These are phyloP conservation scores for Luffia ferchaultella DNA, from an alignment of 2,888 invertebrate genomes.

Conservation along the genomic window DNA sequence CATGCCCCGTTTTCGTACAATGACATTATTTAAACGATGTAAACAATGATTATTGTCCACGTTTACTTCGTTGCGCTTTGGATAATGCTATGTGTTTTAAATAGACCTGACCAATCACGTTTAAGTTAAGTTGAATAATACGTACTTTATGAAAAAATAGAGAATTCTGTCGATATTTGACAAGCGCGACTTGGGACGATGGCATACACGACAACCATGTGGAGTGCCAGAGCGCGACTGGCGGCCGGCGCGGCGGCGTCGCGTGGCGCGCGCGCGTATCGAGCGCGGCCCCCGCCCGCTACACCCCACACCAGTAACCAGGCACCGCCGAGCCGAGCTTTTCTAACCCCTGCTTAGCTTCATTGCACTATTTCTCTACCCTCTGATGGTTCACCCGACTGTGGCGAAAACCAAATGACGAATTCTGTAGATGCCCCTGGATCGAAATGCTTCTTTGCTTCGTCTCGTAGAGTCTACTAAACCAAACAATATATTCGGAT, in stretches of 20 bases:
- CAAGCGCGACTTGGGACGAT: slow-evolving; percentile 29
- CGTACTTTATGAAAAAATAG: slow-evolving; percentile 40
- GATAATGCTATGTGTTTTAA: too few species aligned
- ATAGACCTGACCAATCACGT: too few species aligned
- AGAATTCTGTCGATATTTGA: slow-evolving; percentile 46
- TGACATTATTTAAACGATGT: not conserved
- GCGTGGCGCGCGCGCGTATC: slow-evolving; percentile 59
- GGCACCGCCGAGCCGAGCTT: not conserved
- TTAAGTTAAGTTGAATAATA: slow-evolving; percentile 26
- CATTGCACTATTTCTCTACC: not conserved
- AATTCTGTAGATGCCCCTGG: too few species aligned
- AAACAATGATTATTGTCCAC: not conserved
- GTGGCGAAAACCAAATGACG: too few species aligned
- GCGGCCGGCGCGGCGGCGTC: slow-evolving; percentile 18
- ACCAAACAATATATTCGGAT: too few species aligned
- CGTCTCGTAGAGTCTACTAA: too few species aligned
- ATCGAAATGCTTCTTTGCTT: too few species aligned
- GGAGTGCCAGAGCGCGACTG: slow-evolving; percentile 50
- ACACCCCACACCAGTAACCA: slow-evolving; percentile 27
- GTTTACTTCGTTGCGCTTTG: too few species aligned
- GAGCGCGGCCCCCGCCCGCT: slow-evolving; percentile 45
- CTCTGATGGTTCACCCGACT: too few species aligned
- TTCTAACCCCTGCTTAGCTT: not conserved
- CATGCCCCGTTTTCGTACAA: too few species aligned
- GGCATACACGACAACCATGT: slow-evolving; percentile 28